A percentile compares a stretch with the other conserved stretches of the same genome.
Conservation (phyloP, 2,113 vertebrate genomes). For the Macquaria australasica region DNA sequence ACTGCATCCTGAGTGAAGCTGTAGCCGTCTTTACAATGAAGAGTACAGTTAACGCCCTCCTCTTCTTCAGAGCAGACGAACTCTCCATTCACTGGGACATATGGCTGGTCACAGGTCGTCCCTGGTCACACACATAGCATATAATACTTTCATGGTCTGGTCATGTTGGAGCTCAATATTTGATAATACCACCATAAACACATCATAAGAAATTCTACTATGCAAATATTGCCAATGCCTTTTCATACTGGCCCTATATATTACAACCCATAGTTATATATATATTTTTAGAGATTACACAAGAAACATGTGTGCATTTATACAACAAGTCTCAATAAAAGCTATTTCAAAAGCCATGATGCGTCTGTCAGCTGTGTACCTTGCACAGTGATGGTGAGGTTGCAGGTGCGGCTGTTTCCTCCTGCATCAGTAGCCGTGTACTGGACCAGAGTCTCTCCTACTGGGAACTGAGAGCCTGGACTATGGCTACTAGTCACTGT, state of each 20-base stretch:
- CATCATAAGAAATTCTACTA: background rate
- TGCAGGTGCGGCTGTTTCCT: conserved; percentile 94
- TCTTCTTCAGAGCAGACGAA: conserved; percentile 89
- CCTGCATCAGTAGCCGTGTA: conserved; percentile 92
- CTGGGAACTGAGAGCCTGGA: conserved; percentile 90
- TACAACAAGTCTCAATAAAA: too few species aligned
- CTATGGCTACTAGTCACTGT: conserved; percentile 87
- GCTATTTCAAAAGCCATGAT: too few species aligned
- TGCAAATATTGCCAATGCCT: background rate
- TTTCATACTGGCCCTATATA: background rate
- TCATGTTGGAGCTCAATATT: background rate
- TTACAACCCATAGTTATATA: too few species aligned
- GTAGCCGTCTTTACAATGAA: conserved; percentile 92
- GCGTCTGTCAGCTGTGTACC: conserved; percentile 74
- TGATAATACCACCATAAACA: background rate
- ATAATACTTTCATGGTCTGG: background rate
- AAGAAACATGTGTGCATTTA: too few species aligned
- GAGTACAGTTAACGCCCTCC: conserved; percentile 90
- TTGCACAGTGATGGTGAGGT: conserved; percentile 91
- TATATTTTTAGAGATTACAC: background rate
- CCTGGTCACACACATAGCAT: conserved; percentile 77
- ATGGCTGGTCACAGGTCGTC: conserved; percentile 92
- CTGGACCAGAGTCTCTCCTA: conserved; percentile 90
- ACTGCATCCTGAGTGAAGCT: conserved; percentile 91
- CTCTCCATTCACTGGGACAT: conserved; percentile 91